phyloP scores from a whole-genome alignment of 2,113 vertebrate species.

The Eclectus roratus region DNA sequence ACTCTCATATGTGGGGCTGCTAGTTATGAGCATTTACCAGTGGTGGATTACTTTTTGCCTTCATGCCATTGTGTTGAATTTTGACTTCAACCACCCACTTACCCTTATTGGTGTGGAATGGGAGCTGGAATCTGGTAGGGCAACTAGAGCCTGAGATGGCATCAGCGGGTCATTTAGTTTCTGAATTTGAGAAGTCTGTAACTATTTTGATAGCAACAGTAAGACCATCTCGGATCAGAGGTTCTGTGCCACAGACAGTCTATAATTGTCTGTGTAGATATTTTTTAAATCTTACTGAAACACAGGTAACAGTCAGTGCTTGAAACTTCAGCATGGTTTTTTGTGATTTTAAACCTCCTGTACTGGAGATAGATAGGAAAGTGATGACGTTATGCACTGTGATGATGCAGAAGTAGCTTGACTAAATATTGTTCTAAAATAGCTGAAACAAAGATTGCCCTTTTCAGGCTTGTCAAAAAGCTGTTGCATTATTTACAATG shows the following conservation, averaged over 20 bases:
- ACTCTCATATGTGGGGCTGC: rapidly evolving
- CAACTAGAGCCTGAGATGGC: neutral
- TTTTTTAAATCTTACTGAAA: neutral
- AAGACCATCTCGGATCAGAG: neutral
- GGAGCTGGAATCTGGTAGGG: neutral
- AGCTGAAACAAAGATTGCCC: neutral
- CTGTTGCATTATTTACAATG: neutral
- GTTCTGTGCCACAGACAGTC: neutral
- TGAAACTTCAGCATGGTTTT: neutral
- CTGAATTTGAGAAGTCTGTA: neutral
- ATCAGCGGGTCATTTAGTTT: neutral
- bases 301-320: neutral
- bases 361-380: neutral
- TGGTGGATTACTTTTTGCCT: neutral
- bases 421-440: neutral
- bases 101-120: neutral
- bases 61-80: neutral
- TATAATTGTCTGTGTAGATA: neutral
- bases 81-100: neutral
- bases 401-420: neutral
- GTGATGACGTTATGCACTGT: neutral
- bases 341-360: neutral
- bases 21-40: rapidly evolving
- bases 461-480: neutral
- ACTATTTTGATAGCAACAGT: neutral